Percentiles rank a stretch among this genome's conserved stretches.
Evolutionary conservation across 2,888 invertebrate species (phyloP).

Genomic region (Macrophya annulata): DNA sequence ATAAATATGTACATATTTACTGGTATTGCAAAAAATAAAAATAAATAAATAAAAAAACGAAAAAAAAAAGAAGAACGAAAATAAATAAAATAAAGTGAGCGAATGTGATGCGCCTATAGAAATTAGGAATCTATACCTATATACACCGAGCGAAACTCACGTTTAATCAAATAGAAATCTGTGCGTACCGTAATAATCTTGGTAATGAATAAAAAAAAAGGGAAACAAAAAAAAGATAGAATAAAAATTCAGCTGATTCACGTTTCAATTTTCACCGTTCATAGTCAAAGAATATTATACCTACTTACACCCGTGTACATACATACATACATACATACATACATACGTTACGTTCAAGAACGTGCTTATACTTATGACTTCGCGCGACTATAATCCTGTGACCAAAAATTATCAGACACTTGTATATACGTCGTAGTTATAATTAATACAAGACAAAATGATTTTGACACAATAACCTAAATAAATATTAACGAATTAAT

Average conservation of each 20-base stretch:
- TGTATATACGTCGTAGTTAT: not conserved
- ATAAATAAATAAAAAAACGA: no score
- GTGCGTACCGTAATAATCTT: not conserved
- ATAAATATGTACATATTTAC: no score
- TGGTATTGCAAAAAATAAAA: not conserved
- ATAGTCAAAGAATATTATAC: not conserved
- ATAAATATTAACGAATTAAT: constrained; percentile 28
- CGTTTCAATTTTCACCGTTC: not conserved
- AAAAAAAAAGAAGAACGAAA: not conserved
- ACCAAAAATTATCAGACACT: not conserved
- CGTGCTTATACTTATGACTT: not conserved
- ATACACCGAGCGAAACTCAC: not conserved
- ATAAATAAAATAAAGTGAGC: not conserved
- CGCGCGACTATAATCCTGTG: not conserved
- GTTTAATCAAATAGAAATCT: constrained; percentile 19
- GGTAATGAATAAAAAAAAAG: not conserved
- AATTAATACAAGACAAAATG: not conserved
- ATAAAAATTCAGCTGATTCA: constrained; percentile 9
- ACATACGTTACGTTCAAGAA: not conserved
- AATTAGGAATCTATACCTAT: not conserved
- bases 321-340: not conserved
- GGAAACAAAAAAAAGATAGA: no score
- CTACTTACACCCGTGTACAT: not conserved
- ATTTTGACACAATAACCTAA: constrained; percentile 32
- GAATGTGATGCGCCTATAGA: not conserved